Conservation (phyloP, 23 tunicate species). For the Halocynthia aurantium region DNA sequence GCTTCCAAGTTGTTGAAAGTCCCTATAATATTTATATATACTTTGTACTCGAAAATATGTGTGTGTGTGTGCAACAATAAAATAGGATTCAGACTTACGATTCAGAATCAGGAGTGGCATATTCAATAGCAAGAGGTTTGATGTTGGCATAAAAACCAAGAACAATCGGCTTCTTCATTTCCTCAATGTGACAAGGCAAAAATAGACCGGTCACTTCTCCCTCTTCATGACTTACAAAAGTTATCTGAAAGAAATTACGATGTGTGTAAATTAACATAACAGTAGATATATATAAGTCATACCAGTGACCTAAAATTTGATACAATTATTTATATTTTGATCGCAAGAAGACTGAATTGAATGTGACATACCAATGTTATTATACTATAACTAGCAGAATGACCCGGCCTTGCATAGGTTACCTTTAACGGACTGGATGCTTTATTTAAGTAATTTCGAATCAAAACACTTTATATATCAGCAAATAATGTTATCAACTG, state of each 20-base stretch:
- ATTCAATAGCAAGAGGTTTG: slow-evolving; percentile 31
- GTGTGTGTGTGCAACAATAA: no score
- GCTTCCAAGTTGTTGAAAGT: no score
- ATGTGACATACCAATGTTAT: no score
- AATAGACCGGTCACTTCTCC: slow-evolving; percentile 60
- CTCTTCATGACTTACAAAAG: slow-evolving; percentile 30
- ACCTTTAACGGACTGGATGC: not conserved
- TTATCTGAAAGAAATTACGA: slow-evolving; percentile 55
- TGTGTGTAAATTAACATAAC: not conserved
- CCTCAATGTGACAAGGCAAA: slow-evolving; percentile 73
- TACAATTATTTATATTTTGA: no score
- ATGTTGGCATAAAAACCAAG: slow-evolving; percentile 58
- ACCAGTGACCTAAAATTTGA: no score
- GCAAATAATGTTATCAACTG: not conserved
- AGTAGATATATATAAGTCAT: not conserved
- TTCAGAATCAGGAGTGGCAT: slow-evolving; percentile 41
- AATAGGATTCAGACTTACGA: slow-evolving; percentile 27
- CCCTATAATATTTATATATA: no score
- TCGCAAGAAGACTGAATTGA: no score
- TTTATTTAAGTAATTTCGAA: not conserved
- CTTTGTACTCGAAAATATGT: no score
- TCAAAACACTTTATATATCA: no score
- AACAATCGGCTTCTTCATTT: slow-evolving; percentile 43
- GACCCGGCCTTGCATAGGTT: no score
- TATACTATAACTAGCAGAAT: no score